Evolutionary conservation across 2,888 invertebrate species (phyloP), one percentile per base, ranked within the genome.

Genomic region (Melipona bicolor): DNA sequence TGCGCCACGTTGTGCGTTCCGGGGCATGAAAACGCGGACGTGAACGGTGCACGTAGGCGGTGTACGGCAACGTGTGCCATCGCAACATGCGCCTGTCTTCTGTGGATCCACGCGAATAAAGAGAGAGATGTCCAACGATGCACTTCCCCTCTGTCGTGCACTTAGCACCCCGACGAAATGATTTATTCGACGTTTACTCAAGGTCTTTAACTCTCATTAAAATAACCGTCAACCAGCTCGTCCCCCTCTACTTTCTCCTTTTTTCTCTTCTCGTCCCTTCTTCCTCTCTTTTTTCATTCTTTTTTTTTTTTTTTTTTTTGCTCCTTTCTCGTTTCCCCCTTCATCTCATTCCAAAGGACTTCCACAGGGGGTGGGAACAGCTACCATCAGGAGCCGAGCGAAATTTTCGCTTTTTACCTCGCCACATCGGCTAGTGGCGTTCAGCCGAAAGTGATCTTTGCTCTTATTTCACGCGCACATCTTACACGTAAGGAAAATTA

Each of bases 101-200:
- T 64, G 79, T 86, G 81, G 81, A 86, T 73, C 67, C 81, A 19
- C 74, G 67, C 76, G 56, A 82, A 83, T 85, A 85, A 84, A 87
- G 85, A 85, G 85, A 85, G 88, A 85, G 75, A 80, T 81, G 84
- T 70, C 83, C 84, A 68, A 83, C 73, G 83, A 81, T 64, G 82
- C 87, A 49, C 74, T 84, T 79, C 73, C 70, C 83, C 76, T 71
- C 73, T 79, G 83, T 87, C 77, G 73, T 85, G 88, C 88, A 89
- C 89, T 89, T 89, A 88, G 89, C 89, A 84, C 88, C 85, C 85
- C 64, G 84, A 80, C 83, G 74, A 91, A 91, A 94, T 94, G 94
- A 94, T 94, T 94, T 94, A 94, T 94, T 93, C 91, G 94, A 93
- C 93, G 91, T 93, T 94, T 93, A 92, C 93, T 92, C 92, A 91